A percentile compares a stretch with the other conserved stretches of the same genome.
Evolutionary conservation across 2,797 vertebrate species (phyloP).

Genomic region (Pseudocheirus occidentalis): DNA sequence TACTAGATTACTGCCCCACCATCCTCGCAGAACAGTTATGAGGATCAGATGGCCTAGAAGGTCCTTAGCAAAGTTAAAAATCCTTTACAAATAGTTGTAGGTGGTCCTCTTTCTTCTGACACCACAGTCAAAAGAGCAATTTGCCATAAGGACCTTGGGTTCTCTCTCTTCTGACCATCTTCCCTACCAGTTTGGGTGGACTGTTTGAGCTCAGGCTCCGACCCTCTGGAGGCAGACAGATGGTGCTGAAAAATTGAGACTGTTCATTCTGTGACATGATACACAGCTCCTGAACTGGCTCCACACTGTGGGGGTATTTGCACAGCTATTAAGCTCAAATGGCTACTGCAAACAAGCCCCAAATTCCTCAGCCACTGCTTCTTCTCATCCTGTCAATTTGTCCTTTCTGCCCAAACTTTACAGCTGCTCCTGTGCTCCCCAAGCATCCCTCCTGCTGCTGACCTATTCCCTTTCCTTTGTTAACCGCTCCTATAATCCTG

Average conservation of each 20-base stretch:
- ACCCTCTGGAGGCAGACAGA: background rate
- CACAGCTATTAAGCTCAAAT: background rate
- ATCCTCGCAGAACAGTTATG: background rate
- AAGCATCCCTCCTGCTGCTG: background rate
- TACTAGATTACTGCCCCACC: conserved; percentile 15
- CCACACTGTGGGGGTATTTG: background rate
- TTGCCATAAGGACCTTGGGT: conserved; percentile 11
- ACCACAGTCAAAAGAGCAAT: conserved; percentile 3
- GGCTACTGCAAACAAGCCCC: background rate
- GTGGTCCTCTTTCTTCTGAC: background rate
- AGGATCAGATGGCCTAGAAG: background rate
- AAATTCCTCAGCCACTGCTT: background rate
- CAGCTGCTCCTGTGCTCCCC: background rate
- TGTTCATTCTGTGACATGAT: background rate
- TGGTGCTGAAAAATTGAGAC: background rate
- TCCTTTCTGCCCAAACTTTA: background rate
- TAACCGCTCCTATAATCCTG: background rate
- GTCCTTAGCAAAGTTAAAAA: conserved; percentile 29
- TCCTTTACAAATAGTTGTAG: conserved; percentile 20
- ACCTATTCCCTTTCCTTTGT: background rate
- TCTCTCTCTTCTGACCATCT: conserved; percentile 10
- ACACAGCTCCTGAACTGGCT: background rate
- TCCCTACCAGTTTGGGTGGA: background rate
- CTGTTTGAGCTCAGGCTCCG: conserved; percentile 7
- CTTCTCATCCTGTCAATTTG: background rate